These are phyloP conservation scores for Caenorhabditis parvicauda DNA, from an alignment of 2,888 invertebrate species.

Conservation along the genomic window DNA sequence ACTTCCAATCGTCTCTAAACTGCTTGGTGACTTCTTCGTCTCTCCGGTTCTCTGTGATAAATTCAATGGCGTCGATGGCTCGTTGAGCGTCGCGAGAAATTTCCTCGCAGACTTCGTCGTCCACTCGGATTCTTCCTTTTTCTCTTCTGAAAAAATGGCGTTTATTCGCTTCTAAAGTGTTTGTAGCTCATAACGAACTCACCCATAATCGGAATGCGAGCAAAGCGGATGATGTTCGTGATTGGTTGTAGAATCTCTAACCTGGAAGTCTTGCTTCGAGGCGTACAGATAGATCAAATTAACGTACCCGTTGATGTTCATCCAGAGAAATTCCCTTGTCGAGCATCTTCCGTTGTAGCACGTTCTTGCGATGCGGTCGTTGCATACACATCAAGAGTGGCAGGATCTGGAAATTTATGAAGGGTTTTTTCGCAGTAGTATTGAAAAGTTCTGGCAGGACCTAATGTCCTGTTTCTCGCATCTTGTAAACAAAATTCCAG, in stretches of 20 bases:
- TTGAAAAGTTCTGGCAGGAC: no score
- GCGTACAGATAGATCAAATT: no score
- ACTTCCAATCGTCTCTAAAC: conserved; percentile 68
- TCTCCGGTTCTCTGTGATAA: conserved; percentile 60
- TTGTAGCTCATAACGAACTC: no score
- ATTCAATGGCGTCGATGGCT: conserved; percentile 60
- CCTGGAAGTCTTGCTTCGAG: no score
- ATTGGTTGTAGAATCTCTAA: no score
- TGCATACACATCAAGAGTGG: conserved; percentile 91
- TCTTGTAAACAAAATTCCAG: no score
- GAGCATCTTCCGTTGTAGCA: conserved; percentile 22
- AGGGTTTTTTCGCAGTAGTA: no score
- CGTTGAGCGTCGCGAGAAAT: conserved; percentile 39
- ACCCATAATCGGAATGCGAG: conserved; percentile 18
- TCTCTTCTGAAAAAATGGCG: no score
- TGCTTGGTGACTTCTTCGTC: conserved; percentile 61
- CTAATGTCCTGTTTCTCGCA: no score
- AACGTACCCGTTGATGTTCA: no score
- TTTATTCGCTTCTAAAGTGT: no score
- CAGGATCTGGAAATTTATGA: conserved; percentile 72
- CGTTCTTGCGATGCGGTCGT: conserved; percentile 70
- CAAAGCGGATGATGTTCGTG: conserved; percentile 42
- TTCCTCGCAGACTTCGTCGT: conserved; percentile 25
- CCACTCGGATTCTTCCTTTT: conserved; percentile 28
- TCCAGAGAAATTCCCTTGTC: conserved; percentile 21